A percentile compares a stretch with the other conserved stretches of the same genome.
These are phyloP conservation scores for Notodonta dromedarius DNA, from an alignment of 2,888 invertebrate species.

Conservation along the genomic window DNA sequence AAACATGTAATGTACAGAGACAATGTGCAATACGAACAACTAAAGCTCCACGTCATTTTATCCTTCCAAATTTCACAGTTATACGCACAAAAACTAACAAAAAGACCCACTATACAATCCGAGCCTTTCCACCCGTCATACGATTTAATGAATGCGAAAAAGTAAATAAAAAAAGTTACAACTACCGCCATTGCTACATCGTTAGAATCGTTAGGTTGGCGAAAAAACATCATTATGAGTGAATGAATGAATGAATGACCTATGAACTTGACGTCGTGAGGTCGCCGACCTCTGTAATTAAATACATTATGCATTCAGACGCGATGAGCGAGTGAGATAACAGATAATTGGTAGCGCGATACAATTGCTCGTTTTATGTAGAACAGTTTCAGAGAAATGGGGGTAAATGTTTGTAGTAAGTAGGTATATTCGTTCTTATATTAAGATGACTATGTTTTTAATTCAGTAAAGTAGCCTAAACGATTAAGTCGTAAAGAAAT, in stretches of 20 bases:
- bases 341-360: conserved; percentile 9
- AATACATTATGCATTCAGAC: conserved; percentile 45
- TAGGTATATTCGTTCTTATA: too few species aligned
- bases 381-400: neutral
- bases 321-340: conserved; percentile 38
- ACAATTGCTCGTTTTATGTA: conserved; percentile 19
- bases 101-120: neutral
- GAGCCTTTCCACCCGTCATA: conserved; percentile 18
- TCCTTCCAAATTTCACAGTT: conserved; percentile 2
- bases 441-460: too few species aligned
- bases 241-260: conserved; percentile 46
- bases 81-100: conserved; percentile 1
- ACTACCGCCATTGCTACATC: neutral
- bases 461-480: too few species aligned
- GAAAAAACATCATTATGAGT: conserved; percentile 37
- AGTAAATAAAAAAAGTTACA: conserved; percentile 1
- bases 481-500: too few species aligned
- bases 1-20: neutral
- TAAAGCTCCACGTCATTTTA: neutral
- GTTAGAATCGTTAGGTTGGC: conserved; percentile 22
- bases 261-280: conserved; percentile 44
- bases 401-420: neutral
- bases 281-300: conserved; percentile 53
- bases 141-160: conserved; percentile 24
- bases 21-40: neutral